Evolutionary conservation across 2,888 invertebrate genomes (phyloP), one percentile per base, ranked within the genome.

Genomic region (Congeria kusceri): DNA sequence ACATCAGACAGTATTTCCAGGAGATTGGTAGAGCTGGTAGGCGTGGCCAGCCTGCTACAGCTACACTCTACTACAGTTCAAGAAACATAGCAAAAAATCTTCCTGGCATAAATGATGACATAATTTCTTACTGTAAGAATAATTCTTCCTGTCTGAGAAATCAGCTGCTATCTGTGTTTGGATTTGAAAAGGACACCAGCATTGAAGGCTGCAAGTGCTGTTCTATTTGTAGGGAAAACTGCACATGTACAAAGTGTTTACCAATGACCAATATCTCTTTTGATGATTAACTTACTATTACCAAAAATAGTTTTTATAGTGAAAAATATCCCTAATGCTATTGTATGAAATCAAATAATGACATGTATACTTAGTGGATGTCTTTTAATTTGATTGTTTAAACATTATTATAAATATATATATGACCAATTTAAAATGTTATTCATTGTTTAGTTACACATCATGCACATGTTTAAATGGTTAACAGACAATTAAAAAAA

Each of bases 21-120:
- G 81, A 78, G 47, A 78, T 82, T 58, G 77, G 77, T 11, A 58
- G 70, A n/a, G 77, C 77, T 39, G 74, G 74, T n/a, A 28, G 77
- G 1, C 49, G 71, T 27, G 75, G 75, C 4, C 78, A 76, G 61
- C 20, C 32, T 29, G 5, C 70, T 32, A 65, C 4, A 44, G 75
- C 82, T 25, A 72, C 68, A 32, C 49, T 79, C 18, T 72, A 76
- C 57, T 79, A 65, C 27, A 64, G 39, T 23, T 63, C 47, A 13
- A 27, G 73, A 27, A 67, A 78, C 32, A 75, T 81, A 65, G 78
- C 72, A 18, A 62, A 29, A 23, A 75, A 76, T 66, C 27, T 82
- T 11, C 78, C 75, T n/a, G 78, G 75, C 11, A 75, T 82, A n/a
- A 44, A 73, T 18, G 65, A 78, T 27, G 68, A 82, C 28, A 78